phyloP scores from a whole-genome alignment of 2,113 vertebrate genomes.

The Semnornis frantzii region DNA sequence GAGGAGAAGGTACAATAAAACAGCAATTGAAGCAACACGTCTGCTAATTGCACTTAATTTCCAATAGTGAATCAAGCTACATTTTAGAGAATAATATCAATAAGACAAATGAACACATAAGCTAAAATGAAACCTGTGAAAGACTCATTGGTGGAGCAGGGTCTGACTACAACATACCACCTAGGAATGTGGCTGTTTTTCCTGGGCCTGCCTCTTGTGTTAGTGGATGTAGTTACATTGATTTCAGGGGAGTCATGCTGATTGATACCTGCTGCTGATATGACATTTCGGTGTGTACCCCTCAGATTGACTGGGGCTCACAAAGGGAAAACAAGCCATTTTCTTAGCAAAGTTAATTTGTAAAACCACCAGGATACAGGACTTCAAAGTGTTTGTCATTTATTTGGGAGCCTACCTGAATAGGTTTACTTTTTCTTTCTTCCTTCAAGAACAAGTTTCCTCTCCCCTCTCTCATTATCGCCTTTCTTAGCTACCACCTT shows the following conservation, averaged over 20 bases:
- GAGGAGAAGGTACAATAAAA: background rate
- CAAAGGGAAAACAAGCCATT: background rate
- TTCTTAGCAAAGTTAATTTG: background rate
- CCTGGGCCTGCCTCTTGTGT: background rate
- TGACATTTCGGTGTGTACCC: background rate
- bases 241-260: background rate
- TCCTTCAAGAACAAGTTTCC: background rate
- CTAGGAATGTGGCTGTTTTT: background rate
- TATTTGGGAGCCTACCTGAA: background rate
- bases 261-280: background rate
- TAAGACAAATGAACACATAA: background rate
- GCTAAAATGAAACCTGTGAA: background rate
- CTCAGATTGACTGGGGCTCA: background rate
- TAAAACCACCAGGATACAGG: background rate
- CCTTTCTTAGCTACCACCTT: constrained; percentile 3
- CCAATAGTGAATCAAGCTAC: background rate
- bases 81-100: background rate
- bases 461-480: background rate
- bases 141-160: background rate
- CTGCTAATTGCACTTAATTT: background rate
- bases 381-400: background rate
- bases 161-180: background rate
- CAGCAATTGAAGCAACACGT: background rate
- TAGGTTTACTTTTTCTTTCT: background rate
- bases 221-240: background rate